Evolutionary conservation across 1,140 invertebrate genomes (phyloP), one percentile per base, ranked within the genome.

Genomic region (Conus betulinus): DNA sequence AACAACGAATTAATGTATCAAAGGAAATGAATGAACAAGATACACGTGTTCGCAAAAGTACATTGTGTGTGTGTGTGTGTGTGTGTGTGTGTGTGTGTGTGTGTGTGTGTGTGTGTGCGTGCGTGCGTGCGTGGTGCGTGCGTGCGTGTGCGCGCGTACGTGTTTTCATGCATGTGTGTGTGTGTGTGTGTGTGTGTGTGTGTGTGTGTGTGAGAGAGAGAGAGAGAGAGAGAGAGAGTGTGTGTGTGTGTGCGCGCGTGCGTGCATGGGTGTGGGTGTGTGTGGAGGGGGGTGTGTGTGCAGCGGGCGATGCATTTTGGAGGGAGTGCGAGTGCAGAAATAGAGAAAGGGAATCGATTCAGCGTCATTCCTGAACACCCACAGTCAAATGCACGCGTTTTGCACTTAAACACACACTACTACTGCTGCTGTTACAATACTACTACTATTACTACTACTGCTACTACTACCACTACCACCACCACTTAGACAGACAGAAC

Each of bases 41-140:
- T 39, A 39, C 39, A n/a, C 39, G 39, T 39, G 39, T 39, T 39
- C 39, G 39, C 39, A 39, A 39, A 39, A 39, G 39, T 39, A n/a
- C 39, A 39, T 39, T 39, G 39, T 25, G 71, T 74, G 71, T 74
- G 71, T 74, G 71, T 74, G 71, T 74, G 71, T 74, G 71, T 74
- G 71, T 74, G 71, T 74, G 71, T 74, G 71, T 74, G 71, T 74
- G 71, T 74, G 67, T 74, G 71, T 74, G 71, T 74, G 71, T 74
- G 71, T 74, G 71, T 7, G 67, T 74, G 67, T 7, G 20, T 74
- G 67, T 74, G 7, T 74, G 67, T 74, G 67, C 20, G 67, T 74
- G 67, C n/a, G 20, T 20, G 67, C 5, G n/a, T n/a, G 39, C 39
- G 39, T 39, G 39, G 39, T 39, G 39, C 39, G 71, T 7, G 71